Evolutionary conservation across 1,140 invertebrate species (phyloP).

Genomic region (Lordiphosa clarofinis): DNA sequence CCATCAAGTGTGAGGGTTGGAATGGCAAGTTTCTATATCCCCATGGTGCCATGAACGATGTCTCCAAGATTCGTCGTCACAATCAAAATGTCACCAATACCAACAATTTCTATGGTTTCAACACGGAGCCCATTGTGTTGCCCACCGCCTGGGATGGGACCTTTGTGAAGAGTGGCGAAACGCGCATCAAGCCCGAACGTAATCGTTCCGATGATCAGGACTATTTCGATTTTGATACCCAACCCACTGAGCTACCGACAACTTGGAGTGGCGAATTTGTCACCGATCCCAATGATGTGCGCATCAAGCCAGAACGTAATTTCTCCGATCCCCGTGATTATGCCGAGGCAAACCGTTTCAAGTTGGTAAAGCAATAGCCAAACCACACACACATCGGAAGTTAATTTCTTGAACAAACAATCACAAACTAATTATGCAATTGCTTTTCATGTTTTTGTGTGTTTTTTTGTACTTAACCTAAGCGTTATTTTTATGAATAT

Average conservation of each 20-base stretch:
- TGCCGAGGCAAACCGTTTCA: conserved; percentile 71
- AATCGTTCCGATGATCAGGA: conserved; percentile 73
- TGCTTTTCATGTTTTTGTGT: conserved; percentile 31
- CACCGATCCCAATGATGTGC: conserved; percentile 73
- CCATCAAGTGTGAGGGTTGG: conserved; percentile 79
- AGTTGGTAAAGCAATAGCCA: conserved; percentile 46
- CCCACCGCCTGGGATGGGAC: conserved; percentile 76
- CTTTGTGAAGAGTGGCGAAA: conserved; percentile 63
- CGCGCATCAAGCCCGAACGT: conserved; percentile 58
- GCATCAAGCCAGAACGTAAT: conserved; percentile 73
- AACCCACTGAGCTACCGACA: conserved; percentile 64
- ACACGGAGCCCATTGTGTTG: conserved; percentile 64
- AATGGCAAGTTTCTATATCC: conserved; percentile 73
- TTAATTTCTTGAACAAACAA: conserved; percentile 7
- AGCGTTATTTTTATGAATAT: conserved; percentile 56
- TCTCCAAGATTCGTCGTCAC: conserved; percentile 69
- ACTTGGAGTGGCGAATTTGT: conserved; percentile 75
- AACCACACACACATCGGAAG: background rate
- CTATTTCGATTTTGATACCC: conserved; percentile 59
- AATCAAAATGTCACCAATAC: conserved; percentile 75
- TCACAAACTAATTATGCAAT: conserved; percentile 46
- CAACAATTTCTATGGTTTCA: conserved; percentile 73
- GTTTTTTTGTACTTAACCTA: conserved; percentile 50
- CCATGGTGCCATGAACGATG: conserved; percentile 66
- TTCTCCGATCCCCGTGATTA: conserved; percentile 72